A percentile compares a stretch with the other conserved stretches of the same genome.
Evolutionary conservation across 2,888 invertebrate genomes (phyloP).

Genomic region (Bombylius discolor): DNA sequence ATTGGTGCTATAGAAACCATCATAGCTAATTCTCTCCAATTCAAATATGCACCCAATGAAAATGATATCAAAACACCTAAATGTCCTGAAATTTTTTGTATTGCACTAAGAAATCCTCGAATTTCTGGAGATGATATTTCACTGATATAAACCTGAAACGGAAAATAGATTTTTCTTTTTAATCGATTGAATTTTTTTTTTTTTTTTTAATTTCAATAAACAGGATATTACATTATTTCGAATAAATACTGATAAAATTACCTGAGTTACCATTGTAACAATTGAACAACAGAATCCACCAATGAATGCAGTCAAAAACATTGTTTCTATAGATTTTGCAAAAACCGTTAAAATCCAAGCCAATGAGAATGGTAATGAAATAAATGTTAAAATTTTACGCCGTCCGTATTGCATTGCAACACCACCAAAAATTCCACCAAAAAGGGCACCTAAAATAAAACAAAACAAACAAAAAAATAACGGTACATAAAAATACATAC

Average conservation of each 20-base stretch:
- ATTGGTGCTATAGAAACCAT: conserved; percentile 67
- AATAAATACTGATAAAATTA: conserved; percentile 25
- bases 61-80: conserved; percentile 75
- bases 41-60: conserved; percentile 66
- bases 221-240: too few relatives aligned
- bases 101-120: conserved; percentile 73
- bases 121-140: conserved; percentile 81
- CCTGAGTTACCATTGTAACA: conserved; percentile 62
- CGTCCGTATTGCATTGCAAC: conserved; percentile 59
- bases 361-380: conserved; percentile 61
- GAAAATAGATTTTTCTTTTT: too few relatives aligned
- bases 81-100: conserved; percentile 74
- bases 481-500: too few relatives aligned
- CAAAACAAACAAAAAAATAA: too few relatives aligned
- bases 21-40: conserved; percentile 74
- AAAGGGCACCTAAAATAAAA: conserved; percentile 45
- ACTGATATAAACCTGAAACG: conserved; percentile 68
- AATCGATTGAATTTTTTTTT: too few relatives aligned
- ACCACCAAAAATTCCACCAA: conserved; percentile 62
- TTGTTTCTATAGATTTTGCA: conserved; percentile 61
- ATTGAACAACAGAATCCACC: conserved; percentile 73
- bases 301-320: conserved; percentile 72
- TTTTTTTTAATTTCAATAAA: too few relatives aligned
- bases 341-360: conserved; percentile 74
- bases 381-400: conserved; percentile 51